Conservation (phyloP, 2,888 invertebrate genomes). For the Heteromyza rotundicornis region DNA sequence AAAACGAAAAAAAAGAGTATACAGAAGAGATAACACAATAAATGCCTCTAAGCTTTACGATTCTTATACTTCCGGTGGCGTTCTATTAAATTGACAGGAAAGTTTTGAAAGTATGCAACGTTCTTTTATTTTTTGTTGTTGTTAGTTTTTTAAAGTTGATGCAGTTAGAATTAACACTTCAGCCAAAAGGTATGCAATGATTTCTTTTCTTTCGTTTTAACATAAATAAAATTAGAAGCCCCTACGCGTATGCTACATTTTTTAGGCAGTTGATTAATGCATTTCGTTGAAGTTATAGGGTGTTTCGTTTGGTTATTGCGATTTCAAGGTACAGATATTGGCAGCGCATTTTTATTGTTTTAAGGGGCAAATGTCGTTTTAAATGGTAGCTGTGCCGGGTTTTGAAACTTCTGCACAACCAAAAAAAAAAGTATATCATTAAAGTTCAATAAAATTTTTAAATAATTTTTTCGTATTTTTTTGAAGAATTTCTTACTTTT, state of each 20-base stretch:
- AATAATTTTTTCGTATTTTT: no score
- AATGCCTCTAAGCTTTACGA: no score
- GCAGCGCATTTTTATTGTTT: not conserved
- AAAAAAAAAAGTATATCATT: no score
- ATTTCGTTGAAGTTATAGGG: not conserved
- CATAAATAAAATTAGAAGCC: conserved; percentile 8
- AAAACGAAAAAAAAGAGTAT: not conserved
- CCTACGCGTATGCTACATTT: conserved; percentile 24
- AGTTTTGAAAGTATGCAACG: conserved; percentile 32
- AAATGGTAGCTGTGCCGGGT: no score
- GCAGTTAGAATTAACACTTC: conserved; percentile 1
- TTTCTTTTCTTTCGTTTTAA: conserved; percentile 6
- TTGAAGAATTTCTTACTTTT: no score
- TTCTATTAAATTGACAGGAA: no score
- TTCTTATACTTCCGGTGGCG: no score
- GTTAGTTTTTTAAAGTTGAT: not conserved
- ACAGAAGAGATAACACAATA: no score
- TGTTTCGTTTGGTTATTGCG: not conserved
- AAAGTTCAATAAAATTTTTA: no score
- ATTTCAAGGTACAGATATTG: not conserved
- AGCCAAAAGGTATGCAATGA: conserved; percentile 24
- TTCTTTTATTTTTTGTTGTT: conserved; percentile 24
- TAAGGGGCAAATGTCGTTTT: not conserved
- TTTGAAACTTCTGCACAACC: no score
- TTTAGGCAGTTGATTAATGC: not conserved